Evolutionary conservation across 2,797 vertebrate species (phyloP).

Genomic region (Chrysocyon brachyurus): DNA sequence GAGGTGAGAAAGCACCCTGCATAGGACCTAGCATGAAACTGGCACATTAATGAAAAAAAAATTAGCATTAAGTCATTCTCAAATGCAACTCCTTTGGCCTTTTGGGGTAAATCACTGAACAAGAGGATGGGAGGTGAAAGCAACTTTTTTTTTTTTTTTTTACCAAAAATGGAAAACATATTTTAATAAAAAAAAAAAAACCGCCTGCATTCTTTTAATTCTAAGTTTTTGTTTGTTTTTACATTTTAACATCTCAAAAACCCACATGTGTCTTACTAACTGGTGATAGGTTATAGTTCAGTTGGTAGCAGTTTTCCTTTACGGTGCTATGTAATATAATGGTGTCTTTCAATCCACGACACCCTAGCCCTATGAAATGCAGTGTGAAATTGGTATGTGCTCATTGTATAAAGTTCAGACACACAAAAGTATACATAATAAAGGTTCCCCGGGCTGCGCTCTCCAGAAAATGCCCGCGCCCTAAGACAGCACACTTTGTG

Average conservation of each 20-base stretch:
- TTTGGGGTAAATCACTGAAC: neutral
- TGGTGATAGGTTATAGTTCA: neutral
- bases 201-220: neutral
- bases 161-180: slow-evolving; percentile 15
- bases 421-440: neutral
- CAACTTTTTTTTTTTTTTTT: neutral
- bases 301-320: neutral
- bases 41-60: neutral
- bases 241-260: slow-evolving; percentile 38
- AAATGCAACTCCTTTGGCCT: neutral
- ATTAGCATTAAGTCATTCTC: neutral
- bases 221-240: neutral
- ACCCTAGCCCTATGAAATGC: neutral
- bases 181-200: slow-evolving; percentile 36
- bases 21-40: neutral
- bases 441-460: neutral
- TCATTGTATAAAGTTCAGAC: neutral
- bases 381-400: neutral
- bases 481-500: neutral
- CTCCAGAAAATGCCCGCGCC: neutral
- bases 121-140: neutral
- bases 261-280: neutral
- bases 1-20: neutral
- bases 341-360: neutral
- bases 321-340: neutral